A percentile compares a stretch with the other conserved stretches of the same genome.
phyloP scores from a whole-genome alignment of 2,888 invertebrate genomes.

The Galerucella nymphaeae region DNA sequence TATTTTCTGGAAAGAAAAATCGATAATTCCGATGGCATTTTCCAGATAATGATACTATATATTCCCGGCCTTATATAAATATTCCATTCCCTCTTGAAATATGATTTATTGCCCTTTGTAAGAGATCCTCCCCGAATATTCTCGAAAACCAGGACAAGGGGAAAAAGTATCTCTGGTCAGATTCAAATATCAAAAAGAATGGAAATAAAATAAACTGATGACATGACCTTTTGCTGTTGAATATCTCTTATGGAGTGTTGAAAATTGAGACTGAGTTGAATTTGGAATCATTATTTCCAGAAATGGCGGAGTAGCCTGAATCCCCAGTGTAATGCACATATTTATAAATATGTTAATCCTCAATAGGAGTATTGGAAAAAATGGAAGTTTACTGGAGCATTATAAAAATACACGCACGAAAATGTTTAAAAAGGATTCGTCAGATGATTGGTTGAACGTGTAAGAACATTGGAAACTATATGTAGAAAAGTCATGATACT shows the following conservation, averaged over 20 bases:
- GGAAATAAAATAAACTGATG: constrained; percentile 27
- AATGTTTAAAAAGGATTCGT: too few relatives aligned
- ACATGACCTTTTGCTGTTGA: constrained; percentile 21
- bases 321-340: background rate
- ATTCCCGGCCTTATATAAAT: constrained; percentile 26
- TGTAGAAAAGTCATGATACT: too few relatives aligned
- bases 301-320: background rate
- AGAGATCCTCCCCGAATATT: constrained; percentile 22
- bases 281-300: constrained; percentile 1
- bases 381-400: too few relatives aligned
- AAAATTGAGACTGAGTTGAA: background rate
- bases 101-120: constrained; percentile 29
- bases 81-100: constrained; percentile 18
- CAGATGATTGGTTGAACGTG: too few relatives aligned
- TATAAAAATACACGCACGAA: too few relatives aligned
- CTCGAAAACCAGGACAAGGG: constrained; percentile 23
- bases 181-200: constrained; percentile 24
- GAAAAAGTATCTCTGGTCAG: constrained; percentile 20
- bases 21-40: constrained; percentile 7
- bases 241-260: background rate
- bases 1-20: background rate
- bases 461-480: too few relatives aligned
- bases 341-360: background rate
- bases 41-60: constrained; percentile 4
- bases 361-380: background rate